A percentile compares a stretch with the other conserved stretches of the same genome.
These are phyloP conservation scores for Zaprionus nigranus DNA, from an alignment of 1,140 invertebrate species.

Conservation along the genomic window DNA sequence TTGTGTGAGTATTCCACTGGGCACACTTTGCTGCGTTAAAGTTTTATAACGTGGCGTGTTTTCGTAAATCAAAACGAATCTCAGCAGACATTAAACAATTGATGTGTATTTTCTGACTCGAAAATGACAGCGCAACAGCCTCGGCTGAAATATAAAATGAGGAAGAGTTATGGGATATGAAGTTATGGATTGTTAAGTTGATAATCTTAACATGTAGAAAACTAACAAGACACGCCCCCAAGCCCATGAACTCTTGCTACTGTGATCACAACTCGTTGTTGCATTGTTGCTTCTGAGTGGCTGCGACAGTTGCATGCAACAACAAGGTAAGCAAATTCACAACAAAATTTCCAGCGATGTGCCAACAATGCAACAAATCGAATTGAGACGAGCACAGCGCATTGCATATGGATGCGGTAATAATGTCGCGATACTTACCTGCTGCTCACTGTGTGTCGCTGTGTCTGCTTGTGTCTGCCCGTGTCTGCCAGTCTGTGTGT, in stretches of 20 bases:
- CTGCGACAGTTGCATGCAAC: conserved; percentile 25
- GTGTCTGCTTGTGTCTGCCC: not conserved
- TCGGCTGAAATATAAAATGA: not conserved
- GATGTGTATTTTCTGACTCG: not conserved
- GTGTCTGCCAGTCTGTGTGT: conserved; percentile 1
- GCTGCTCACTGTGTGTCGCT: conserved; percentile 1
- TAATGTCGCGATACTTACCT: conserved; percentile 35
- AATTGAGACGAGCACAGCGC: conserved; percentile 13
- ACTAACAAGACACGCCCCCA: not conserved
- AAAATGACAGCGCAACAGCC: conserved; percentile 9
- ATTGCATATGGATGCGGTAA: conserved; percentile 32
- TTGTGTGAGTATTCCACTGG: conserved; percentile 36
- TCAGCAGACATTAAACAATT: conserved; percentile 20
- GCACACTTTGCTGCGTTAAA: conserved; percentile 46
- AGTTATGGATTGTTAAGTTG: not conserved
- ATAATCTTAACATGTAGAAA: not conserved
- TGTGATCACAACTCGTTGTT: not conserved
- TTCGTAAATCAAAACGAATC: conserved; percentile 48
- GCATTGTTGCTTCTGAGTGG: conserved; percentile 27
- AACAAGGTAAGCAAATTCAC: conserved; percentile 37
- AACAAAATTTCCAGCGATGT: conserved; percentile 38
- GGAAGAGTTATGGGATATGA: not conserved
- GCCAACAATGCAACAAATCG: conserved; percentile 43
- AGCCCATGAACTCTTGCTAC: not conserved
- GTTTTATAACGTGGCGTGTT: conserved; percentile 42